These are phyloP conservation scores for Podabrus alpinus DNA, from an alignment of 2,888 invertebrate species.

Conservation along the genomic window DNA sequence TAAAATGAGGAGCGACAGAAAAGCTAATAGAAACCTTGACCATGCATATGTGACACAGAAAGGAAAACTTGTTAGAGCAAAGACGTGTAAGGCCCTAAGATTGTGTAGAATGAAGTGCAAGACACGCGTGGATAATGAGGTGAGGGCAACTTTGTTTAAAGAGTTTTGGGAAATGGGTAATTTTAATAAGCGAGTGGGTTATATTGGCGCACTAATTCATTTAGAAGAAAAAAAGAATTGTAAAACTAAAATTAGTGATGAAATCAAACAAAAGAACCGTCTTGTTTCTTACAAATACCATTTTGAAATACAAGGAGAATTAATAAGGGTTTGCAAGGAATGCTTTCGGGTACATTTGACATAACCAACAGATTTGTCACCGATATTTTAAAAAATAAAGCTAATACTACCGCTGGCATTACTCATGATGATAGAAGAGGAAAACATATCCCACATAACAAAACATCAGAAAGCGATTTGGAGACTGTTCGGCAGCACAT, in stretches of 20 bases:
- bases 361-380: background rate
- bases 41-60: background rate
- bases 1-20: background rate
- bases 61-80: background rate
- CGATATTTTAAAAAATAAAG: no score
- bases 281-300: background rate
- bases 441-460: no score
- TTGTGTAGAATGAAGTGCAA: background rate
- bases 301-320: no score
- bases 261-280: background rate
- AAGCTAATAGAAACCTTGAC: background rate
- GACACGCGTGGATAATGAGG: background rate
- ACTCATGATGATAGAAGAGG: background rate
- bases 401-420: background rate
- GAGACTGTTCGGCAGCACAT: no score
- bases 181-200: background rate
- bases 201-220: background rate
- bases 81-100: background rate
- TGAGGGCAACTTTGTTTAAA: background rate
- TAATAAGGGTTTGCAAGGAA: no score
- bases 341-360: background rate
- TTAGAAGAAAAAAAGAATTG: background rate
- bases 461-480: no score
- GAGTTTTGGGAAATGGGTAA: background rate
- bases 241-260: background rate